phyloP scores from a whole-genome alignment of 2,797 vertebrate genomes.

The Cossypha niveicapilla region DNA sequence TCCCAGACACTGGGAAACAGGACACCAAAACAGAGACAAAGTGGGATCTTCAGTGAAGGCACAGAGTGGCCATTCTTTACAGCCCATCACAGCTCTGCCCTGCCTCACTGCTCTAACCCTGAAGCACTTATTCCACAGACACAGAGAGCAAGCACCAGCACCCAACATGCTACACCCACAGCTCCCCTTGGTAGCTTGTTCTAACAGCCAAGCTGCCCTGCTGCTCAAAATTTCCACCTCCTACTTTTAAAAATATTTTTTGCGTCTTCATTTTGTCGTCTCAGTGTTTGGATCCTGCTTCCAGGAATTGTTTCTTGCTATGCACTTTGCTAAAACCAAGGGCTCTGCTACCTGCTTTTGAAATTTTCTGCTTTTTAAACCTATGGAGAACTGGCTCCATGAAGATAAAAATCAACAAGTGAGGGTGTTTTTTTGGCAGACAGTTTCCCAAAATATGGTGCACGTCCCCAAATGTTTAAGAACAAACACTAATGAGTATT shows the following conservation, averaged over 20 bases:
- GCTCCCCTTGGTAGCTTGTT: not conserved
- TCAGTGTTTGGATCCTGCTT: not conserved
- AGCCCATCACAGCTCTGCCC: not conserved
- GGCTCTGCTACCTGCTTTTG: not conserved
- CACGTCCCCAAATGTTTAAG: not conserved
- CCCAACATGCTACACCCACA: not conserved
- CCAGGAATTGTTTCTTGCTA: constrained; percentile 35
- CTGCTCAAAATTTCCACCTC: constrained; percentile 7
- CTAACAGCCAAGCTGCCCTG: not conserved
- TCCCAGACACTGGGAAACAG: constrained; percentile 12
- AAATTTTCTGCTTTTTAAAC: not conserved
- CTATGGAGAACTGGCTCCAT: not conserved
- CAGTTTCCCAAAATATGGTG: not conserved
- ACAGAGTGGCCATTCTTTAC: not conserved
- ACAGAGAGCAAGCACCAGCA: not conserved
- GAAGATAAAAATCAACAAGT: not conserved
- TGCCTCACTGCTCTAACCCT: not conserved
- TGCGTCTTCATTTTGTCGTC: constrained; percentile 27
- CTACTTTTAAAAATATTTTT: constrained; percentile 19
- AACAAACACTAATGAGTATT: not conserved
- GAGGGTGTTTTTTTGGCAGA: not conserved
- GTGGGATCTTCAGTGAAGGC: not conserved
- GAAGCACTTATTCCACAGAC: not conserved
- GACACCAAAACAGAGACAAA: not conserved
- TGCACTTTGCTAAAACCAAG: not conserved